A percentile compares a stretch with the other conserved stretches of the same genome.
phyloP scores from a whole-genome alignment of 2,797 vertebrate genomes.

The Ispidina picta region DNA sequence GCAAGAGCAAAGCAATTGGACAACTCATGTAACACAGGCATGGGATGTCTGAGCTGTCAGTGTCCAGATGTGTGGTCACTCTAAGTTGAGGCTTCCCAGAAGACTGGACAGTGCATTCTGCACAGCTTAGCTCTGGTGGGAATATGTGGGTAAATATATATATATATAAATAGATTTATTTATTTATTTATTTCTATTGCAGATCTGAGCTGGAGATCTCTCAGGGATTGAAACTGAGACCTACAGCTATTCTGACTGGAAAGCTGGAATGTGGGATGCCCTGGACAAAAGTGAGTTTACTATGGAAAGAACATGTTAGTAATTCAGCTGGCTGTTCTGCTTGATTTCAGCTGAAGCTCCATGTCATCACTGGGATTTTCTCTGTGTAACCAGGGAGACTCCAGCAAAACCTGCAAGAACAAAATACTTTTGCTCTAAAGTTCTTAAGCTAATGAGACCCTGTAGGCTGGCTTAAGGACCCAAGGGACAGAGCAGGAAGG shows the following conservation, averaged over 20 bases:
- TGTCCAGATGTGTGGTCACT: background rate
- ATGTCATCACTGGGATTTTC: background rate
- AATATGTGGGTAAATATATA: too few relatives aligned
- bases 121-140: background rate
- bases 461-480: background rate
- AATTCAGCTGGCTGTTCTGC: background rate
- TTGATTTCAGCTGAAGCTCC: background rate
- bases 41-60: background rate
- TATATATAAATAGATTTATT: too few relatives aligned
- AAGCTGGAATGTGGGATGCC: background rate
- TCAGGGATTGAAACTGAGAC: background rate
- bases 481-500: constrained; percentile 31
- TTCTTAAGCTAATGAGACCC: constrained; percentile 40
- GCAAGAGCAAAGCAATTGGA: background rate
- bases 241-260: background rate
- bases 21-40: background rate
- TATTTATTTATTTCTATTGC: too few relatives aligned
- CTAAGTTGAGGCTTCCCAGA: background rate
- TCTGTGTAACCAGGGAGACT: background rate
- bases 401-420: background rate
- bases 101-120: background rate
- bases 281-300: background rate
- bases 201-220: background rate
- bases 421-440: constrained; percentile 18
- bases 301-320: background rate